These are phyloP conservation scores for Sebastes minor DNA, from an alignment of 2,797 vertebrate genomes.

Conservation along the genomic window DNA sequence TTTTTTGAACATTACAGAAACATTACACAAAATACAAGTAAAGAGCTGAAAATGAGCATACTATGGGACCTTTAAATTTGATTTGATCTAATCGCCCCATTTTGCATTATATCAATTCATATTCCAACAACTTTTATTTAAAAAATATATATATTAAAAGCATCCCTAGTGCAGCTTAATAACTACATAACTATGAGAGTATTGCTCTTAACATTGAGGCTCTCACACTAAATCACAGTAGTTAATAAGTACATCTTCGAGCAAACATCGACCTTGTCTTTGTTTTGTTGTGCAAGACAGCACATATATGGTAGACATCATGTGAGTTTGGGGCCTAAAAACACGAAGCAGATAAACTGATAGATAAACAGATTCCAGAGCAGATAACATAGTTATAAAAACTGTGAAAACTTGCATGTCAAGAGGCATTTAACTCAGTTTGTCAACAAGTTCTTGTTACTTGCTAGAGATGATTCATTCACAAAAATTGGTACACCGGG, in stretches of 20 bases:
- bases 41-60: too few relatives aligned
- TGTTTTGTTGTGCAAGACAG: constrained; percentile 10
- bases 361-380: constrained; percentile 1
- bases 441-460: background rate
- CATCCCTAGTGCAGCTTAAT: background rate
- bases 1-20: too few relatives aligned
- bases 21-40: too few relatives aligned
- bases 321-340: background rate
- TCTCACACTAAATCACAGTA: background rate
- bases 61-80: background rate
- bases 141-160: background rate
- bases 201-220: background rate
- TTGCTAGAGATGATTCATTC: background rate
- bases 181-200: background rate
- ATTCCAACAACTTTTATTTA: background rate
- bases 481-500: background rate
- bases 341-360: background rate
- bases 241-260: background rate
- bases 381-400: constrained; percentile 8
- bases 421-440: background rate
- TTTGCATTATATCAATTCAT: background rate
- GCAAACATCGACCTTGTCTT: background rate
- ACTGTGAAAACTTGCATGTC: background rate
- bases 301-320: background rate
- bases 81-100: background rate